phyloP scores from a whole-genome alignment of 2,113 vertebrate genomes.

The Platichthys stellatus region DNA sequence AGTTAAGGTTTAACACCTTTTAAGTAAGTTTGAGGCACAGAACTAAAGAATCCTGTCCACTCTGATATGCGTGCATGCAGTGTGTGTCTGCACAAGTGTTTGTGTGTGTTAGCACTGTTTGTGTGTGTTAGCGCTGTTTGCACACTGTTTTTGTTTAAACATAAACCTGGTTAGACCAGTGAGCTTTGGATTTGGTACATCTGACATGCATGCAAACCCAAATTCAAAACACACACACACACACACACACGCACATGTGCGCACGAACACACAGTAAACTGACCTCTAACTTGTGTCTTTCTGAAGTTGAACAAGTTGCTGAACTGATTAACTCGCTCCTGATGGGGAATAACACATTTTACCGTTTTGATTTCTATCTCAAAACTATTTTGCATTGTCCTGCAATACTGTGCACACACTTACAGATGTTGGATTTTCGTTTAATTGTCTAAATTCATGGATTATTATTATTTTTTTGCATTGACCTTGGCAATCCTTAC shows the following conservation, averaged over 20 bases:
- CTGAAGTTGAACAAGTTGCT: neutral
- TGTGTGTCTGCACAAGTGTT: slow-evolving; percentile 35
- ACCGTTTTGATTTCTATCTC: neutral
- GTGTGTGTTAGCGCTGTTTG: slow-evolving; percentile 55
- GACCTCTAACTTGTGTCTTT: slow-evolving; percentile 5
- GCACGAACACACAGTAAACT: slow-evolving; percentile 27
- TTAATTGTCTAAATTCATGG: neutral
- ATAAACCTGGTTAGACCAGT: slow-evolving; percentile 71
- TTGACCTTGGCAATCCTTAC: neutral
- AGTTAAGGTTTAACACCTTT: slow-evolving; percentile 16
- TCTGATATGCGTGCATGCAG: slow-evolving; percentile 24
- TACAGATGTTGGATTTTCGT: slow-evolving; percentile 15
- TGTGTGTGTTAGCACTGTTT: slow-evolving; percentile 28
- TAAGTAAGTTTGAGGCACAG: neutral
- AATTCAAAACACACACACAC: slow-evolving; percentile 47
- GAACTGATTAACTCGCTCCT: neutral
- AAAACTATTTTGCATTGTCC: slow-evolving; percentile 44
- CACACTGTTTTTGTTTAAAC: slow-evolving; percentile 72
- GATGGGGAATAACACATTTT: neutral
- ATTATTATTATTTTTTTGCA: neutral
- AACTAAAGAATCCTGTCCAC: slow-evolving; percentile 13
- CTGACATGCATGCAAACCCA: slow-evolving; percentile 58
- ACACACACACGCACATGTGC: neutral
- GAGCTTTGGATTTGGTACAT: slow-evolving; percentile 48
- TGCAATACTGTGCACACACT: neutral